Evolutionary conservation across 2,797 vertebrate genomes (phyloP), one percentile per base, ranked within the genome.

Genomic region (Esox masquinongy): DNA sequence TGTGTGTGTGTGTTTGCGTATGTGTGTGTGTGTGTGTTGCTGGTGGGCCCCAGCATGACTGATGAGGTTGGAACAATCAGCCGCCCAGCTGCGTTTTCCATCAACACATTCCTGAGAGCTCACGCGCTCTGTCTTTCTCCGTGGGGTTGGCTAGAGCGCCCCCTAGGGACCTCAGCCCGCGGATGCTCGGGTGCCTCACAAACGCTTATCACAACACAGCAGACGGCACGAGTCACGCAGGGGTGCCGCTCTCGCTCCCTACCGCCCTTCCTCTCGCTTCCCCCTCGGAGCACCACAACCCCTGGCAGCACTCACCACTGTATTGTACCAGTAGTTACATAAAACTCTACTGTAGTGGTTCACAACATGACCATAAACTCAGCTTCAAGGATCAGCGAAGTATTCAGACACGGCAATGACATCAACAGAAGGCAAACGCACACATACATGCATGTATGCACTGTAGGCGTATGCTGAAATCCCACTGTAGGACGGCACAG

Each of bases 51-150:
- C 92, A 92, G 91, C 89, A 91, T 92, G 92, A 94, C 92, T 92
- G 92, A 93, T 91, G 91, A 93, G 88, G 89, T 91, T 93, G 92
- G 91, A 94, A 93, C 91, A 94, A 94, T 94, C 90, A 91, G 91
- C 90, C 90, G 86, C 90, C 93, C 94, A 94, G 94, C 94, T 94
- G 93, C 91, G 90, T 93, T 93, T 95, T 94, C 93, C 92, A 95
- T 95, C 94, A 94, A 93, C 93, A 92, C 94, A 94, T 95, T 95
- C 94, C 93, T 93, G 91, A 91, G 90, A 90, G 89, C 92, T 94
- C 93, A 93, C 90, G 91, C 91, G 91, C 89, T 90, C 80, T 80
- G 73, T 79, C 72, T 80, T 74, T 89, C 89, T 88, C 89, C 87
- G 86, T 26, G 87, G 88, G 91, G 88, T 88, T 83, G 85, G 47